Percentiles rank a stretch among this genome's conserved stretches.
Conservation (phyloP, 1,140 invertebrate genomes). For the Mya arenaria region DNA sequence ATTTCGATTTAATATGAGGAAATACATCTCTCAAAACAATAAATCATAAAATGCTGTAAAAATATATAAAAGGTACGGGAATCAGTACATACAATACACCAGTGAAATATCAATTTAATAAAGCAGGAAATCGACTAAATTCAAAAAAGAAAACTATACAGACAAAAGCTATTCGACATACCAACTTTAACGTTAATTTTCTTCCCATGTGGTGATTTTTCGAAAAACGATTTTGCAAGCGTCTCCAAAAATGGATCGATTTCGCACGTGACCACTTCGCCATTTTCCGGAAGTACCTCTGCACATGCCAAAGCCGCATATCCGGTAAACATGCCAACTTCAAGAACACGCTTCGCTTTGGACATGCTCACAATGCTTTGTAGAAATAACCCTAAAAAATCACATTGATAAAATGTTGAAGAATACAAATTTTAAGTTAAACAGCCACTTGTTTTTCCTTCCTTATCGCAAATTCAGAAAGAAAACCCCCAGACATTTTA, state of each 20-base stretch:
- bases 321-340: conserved; percentile 72
- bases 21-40: no score
- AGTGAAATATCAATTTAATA: no score
- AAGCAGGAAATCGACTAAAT: not conserved
- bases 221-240: conserved; percentile 54
- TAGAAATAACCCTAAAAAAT: conserved; percentile 61
- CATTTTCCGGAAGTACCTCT: conserved; percentile 69
- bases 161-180: no score
- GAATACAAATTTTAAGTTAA: no score
- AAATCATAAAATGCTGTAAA: no score
- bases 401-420: no score
- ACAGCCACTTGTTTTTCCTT: no score
- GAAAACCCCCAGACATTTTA: no score
- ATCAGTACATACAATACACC: no score
- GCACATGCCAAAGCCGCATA: conserved; percentile 70
- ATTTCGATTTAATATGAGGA: no score
- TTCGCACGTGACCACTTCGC: conserved; percentile 63
- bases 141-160: not conserved
- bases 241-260: conserved; percentile 56
- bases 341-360: conserved; percentile 65
- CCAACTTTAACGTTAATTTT: conserved; percentile 65
- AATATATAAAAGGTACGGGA: not conserved
- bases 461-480: no score
- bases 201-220: conserved; percentile 64
- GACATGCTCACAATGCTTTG: conserved; percentile 64